Conservation (phyloP, 2,113 vertebrate species). For the Chinchilla lanigera region DNA sequence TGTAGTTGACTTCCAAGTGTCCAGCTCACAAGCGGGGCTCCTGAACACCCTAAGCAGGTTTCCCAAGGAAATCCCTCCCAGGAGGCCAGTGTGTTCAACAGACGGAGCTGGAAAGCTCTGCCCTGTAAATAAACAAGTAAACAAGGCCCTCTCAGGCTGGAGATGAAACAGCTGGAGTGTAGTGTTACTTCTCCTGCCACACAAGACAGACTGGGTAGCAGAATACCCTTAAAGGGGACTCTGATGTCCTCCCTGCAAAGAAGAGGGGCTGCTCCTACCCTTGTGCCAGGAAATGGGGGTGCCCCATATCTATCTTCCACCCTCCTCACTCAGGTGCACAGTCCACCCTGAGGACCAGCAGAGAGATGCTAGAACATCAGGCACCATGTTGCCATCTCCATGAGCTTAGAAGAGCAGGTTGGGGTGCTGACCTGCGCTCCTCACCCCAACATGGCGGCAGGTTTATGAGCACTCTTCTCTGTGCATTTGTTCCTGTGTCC, state of each 20-base stretch:
- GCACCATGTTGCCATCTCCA: neutral
- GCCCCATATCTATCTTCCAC: neutral
- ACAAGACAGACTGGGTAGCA: neutral
- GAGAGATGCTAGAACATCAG: neutral
- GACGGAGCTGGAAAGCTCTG: neutral
- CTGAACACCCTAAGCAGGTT: neutral
- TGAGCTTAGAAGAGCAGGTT: neutral
- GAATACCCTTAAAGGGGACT: neutral
- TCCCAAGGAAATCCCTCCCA: neutral
- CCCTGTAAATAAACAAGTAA: neutral
- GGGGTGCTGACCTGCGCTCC: neutral
- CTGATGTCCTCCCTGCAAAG: neutral
- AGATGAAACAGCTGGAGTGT: neutral
- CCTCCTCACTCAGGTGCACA: too few species aligned
- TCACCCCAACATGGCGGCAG: neutral
- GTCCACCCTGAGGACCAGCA: neutral
- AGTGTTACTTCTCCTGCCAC: neutral
- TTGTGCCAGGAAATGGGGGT: neutral
- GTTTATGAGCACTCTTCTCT: neutral
- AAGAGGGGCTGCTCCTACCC: neutral
- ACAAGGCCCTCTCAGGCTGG: neutral
- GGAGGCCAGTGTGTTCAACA: neutral
- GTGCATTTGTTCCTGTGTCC: neutral
- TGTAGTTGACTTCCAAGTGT: neutral
- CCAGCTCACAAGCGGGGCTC: rapidly evolving